Percentiles rank a stretch among this genome's conserved stretches.
Conservation (phyloP, 2,888 invertebrate genomes). For the Tiliacea citrago region DNA sequence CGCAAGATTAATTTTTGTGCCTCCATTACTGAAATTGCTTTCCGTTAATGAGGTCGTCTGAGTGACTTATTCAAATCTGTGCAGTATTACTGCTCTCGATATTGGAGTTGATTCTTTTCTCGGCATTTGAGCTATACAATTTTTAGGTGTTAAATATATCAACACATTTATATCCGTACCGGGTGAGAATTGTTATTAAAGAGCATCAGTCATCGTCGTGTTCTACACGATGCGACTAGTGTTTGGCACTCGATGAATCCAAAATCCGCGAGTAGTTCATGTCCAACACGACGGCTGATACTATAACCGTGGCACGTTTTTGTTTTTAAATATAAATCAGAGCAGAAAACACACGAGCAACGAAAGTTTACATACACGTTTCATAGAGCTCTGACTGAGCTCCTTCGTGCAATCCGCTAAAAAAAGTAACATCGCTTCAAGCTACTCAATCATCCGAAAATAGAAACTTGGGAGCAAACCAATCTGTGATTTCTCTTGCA, state of each 20-base stretch:
- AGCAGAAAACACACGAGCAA: conserved; percentile 30
- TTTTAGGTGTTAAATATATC: conserved; percentile 34
- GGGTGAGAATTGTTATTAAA: conserved; percentile 41
- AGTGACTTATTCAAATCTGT: conserved; percentile 17
- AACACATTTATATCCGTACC: conserved; percentile 47
- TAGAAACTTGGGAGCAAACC: conserved; percentile 72
- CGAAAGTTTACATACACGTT: conserved; percentile 59
- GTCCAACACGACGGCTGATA: conserved; percentile 32
- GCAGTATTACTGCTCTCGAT: conserved; percentile 4
- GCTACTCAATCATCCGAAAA: conserved; percentile 73
- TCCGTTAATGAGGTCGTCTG: conserved; percentile 19
- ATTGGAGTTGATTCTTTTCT: conserved; percentile 11
- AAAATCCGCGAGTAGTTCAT: conserved; percentile 43
- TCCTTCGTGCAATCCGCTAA: conserved; percentile 61
- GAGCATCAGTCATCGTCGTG: conserved; percentile 52
- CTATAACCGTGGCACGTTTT: conserved; percentile 18
- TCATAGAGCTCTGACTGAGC: conserved; percentile 56
- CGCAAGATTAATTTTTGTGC: conserved; percentile 35
- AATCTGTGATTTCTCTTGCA: conserved; percentile 69
- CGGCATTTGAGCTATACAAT: conserved; percentile 10
- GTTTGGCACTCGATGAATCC: conserved; percentile 56
- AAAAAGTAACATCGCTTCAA: conserved; percentile 66
- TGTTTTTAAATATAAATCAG: conserved; percentile 25
- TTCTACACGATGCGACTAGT: conserved; percentile 51
- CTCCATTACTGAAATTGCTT: conserved; percentile 43